phyloP scores from a whole-genome alignment of 2,888 invertebrate species.

The Gryllus longicercus region DNA sequence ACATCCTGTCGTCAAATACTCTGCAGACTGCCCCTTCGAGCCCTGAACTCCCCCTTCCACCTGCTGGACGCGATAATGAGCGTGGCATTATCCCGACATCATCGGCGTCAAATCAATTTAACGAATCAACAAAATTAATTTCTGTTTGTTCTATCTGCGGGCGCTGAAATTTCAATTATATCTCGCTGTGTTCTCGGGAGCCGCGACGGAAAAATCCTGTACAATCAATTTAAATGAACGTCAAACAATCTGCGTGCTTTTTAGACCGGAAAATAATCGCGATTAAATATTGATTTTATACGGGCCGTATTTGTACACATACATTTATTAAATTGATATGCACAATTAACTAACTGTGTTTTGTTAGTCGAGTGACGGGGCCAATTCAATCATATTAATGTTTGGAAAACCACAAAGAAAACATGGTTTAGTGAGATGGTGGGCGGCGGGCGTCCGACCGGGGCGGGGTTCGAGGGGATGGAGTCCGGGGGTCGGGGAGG shows the following conservation, averaged over 20 bases:
- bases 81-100: conserved; percentile 32
- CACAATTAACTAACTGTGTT: conserved; percentile 34
- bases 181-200: conserved; percentile 26
- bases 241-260: conserved; percentile 35
- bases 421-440: neutral
- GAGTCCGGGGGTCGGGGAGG: neutral
- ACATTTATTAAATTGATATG: conserved; percentile 37
- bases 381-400: conserved; percentile 27
- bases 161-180: conserved; percentile 34
- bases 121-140: conserved; percentile 35
- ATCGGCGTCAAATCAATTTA: conserved; percentile 33
- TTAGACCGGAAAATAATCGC: conserved; percentile 35
- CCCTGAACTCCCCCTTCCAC: neutral
- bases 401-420: conserved; percentile 24
- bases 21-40: neutral
- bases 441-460: neutral
- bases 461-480: neutral
- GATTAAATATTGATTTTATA: conserved; percentile 37
- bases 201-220: conserved; percentile 26
- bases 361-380: conserved; percentile 26
- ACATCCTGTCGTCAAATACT: too few relatives aligned
- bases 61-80: neutral
- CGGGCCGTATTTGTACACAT: conserved; percentile 31
- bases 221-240: conserved; percentile 37
- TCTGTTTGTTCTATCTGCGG: conserved; percentile 33